Base-by-base conservation (phyloP, 2,888 invertebrate genomes). In the Lasioglossum morio region DNA sequence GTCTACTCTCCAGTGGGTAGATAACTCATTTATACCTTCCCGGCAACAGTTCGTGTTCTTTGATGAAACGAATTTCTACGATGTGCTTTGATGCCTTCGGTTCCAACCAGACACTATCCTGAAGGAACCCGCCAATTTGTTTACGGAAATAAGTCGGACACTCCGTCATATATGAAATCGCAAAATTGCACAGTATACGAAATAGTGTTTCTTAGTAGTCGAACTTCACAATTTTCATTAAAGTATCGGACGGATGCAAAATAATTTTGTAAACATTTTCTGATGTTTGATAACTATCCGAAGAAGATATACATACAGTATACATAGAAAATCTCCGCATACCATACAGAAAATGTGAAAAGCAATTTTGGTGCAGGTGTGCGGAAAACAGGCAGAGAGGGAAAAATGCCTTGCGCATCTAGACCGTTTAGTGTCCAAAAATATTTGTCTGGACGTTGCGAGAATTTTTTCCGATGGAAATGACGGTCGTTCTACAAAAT, bases 1-100 rank as follows among this genome's bases (percentile, higher is more conserved):
- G 66, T 66, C 66, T 66, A 66, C 66, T 66, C 30, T 66, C 66
- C 30, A 23, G 66, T 66, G 66, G 63, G 7, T 66, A 23, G 34
- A 23, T 66, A 66, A 66, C 66, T 66, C 66, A 19, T 66, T 72
- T 72, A 43, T 46, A n/a, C 27, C 16, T 72, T 23, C 43, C 10
- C 34, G 34, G 66, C 19, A 66, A 66, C 34, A 66, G 66, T 66
- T 37, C 66, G 23, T 66, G 34, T 16, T 30, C 34, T 77, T 34
- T 30, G 43, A 57, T 16, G 43, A 34, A 37, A 66, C 66, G 34
- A 66, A 66, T 66, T 66, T 66, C 34, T 19, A 34, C 30, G 34
- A 37, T 19, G 66, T 34, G 30, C 66, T 66, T 66, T 66, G 66
- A 66, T 66, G 34, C 66, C 34, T 34, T 4, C 66, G 1, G 23